A percentile compares a stretch with the other conserved stretches of the same genome.
Conservation (phyloP, 2,888 invertebrate genomes). For the Marasmarcha lunaedactyla region DNA sequence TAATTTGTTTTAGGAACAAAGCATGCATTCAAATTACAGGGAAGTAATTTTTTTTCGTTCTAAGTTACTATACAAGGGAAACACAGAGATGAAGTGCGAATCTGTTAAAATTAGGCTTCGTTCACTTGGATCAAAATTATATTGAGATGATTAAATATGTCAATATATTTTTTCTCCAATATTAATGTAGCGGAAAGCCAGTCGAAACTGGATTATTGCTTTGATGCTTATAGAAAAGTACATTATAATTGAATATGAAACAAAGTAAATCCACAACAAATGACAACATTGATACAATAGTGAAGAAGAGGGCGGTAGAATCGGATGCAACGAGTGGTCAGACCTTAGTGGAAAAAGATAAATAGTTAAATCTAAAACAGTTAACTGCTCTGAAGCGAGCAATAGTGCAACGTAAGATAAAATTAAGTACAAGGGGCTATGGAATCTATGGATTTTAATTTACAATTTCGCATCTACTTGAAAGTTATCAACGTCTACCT, state of each 20-base stretch:
- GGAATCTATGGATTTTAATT: neutral
- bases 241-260: neutral
- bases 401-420: too few relatives aligned
- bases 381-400: neutral
- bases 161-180: neutral
- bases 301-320: constrained; percentile 67
- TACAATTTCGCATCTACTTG: neutral
- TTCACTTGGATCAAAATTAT: too few relatives aligned
- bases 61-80: neutral
- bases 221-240: neutral
- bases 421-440: too few relatives aligned
- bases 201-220: neutral
- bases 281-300: constrained; percentile 61
- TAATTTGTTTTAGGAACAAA: neutral
- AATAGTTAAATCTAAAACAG: neutral
- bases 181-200: neutral
- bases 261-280: neutral
- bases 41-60: neutral
- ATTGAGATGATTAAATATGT: too few relatives aligned
- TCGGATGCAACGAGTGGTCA: constrained; percentile 51
- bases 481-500: neutral
- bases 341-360: constrained; percentile 20
- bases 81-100: neutral
- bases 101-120: neutral
- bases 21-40: neutral